A percentile compares a stretch with the other conserved stretches of the same genome.
Evolutionary conservation across 2,888 invertebrate genomes (phyloP).

Genomic region (Heliconius charithonia): DNA sequence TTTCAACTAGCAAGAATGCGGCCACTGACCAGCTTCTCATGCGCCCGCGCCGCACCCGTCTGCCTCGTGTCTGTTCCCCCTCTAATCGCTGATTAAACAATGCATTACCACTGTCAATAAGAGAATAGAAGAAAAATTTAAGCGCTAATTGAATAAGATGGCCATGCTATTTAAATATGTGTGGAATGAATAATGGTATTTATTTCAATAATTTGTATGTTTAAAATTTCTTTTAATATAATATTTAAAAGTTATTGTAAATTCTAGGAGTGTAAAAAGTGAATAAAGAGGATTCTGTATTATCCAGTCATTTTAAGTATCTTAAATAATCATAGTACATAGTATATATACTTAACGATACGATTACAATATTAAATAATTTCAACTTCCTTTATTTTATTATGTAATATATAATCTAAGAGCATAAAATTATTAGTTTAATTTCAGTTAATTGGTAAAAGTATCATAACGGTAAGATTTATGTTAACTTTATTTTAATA

Average conservation of each 20-base stretch:
- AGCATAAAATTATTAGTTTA: background rate
- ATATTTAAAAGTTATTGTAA: no score
- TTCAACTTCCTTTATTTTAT: background rate
- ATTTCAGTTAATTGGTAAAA: no score
- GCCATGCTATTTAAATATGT: background rate
- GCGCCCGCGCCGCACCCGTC: conserved; percentile 65
- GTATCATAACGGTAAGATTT: background rate
- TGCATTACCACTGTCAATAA: conserved; percentile 45
- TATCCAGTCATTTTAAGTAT: background rate
- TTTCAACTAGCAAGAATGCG: conserved; percentile 82
- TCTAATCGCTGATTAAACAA: conserved; percentile 37
- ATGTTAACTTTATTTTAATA: background rate
- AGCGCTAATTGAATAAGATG: conserved; percentile 18
- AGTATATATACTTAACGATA: no score
- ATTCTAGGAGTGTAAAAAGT: background rate
- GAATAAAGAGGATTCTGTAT: background rate
- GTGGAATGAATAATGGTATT: background rate
- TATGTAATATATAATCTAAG: background rate
- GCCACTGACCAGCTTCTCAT: conserved; percentile 76
- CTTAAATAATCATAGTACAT: no score
- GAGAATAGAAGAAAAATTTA: conserved; percentile 37
- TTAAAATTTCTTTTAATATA: no score
- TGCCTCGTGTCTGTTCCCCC: conserved; percentile 52
- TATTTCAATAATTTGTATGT: no score
- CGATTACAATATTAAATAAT: background rate